Percentiles rank a stretch among this genome's conserved stretches.
phyloP scores from a whole-genome alignment of 2,113 vertebrate species.

The Marcusenius ussheri region DNA sequence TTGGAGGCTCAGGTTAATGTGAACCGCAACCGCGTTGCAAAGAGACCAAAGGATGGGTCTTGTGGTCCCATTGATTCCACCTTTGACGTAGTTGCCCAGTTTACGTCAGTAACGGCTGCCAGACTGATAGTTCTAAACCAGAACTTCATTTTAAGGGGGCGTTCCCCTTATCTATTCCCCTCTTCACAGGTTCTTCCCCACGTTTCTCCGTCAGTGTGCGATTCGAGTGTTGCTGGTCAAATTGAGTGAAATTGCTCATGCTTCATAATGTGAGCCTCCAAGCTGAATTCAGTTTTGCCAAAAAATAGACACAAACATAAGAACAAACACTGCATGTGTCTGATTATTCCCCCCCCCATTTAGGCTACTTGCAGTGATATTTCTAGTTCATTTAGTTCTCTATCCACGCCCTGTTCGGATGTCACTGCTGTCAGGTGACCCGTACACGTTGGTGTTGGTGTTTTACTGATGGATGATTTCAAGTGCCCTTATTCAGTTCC shows the following conservation, averaged over 20 bases:
- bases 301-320: not conserved
- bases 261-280: not conserved
- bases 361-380: not conserved
- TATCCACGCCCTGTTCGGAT: not conserved
- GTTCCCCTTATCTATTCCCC: not conserved
- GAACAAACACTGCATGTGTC: not conserved
- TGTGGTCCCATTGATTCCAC: not conserved
- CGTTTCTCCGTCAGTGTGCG: not conserved
- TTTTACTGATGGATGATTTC: not conserved
- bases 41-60: not conserved
- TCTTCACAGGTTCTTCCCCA: not conserved
- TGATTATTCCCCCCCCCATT: not conserved
- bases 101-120: not conserved
- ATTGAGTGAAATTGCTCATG: not conserved
- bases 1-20: not conserved
- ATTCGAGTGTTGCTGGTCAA: not conserved
- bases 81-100: not conserved
- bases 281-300: not conserved
- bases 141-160: not conserved
- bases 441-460: not conserved
- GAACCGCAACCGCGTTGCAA: not conserved
- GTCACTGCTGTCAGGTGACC: not conserved
- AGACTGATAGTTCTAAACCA: not conserved
- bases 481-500: not conserved
- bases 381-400: not conserved